Conservation (phyloP, 2,888 invertebrate genomes). For the Aphidius colemani region DNA sequence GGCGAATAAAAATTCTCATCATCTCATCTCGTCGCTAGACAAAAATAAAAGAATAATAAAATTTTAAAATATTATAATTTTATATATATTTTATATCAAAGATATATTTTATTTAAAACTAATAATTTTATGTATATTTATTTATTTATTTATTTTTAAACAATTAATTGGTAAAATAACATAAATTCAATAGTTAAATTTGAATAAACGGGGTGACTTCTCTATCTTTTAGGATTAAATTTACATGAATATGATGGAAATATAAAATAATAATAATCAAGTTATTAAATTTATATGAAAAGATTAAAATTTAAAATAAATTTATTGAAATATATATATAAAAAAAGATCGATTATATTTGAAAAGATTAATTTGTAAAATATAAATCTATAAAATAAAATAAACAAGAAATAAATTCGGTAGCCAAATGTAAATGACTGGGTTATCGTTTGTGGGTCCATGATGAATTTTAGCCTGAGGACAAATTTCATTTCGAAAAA, state of each 20-base stretch:
- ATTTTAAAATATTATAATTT: not conserved
- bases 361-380: too few relatives aligned
- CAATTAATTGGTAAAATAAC: not conserved
- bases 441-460: slow-evolving; percentile 14
- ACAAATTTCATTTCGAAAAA: not conserved
- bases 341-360: too few relatives aligned
- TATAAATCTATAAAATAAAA: not conserved
- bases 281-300: too few relatives aligned
- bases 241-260: too few relatives aligned
- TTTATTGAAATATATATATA: not conserved
- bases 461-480: not conserved
- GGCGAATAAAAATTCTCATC: slow-evolving; percentile 9
- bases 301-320: not conserved
- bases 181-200: not conserved
- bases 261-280: too few relatives aligned
- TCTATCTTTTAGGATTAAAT: too few relatives aligned
- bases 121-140: too few relatives aligned
- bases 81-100: too few relatives aligned
- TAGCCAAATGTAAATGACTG: slow-evolving; percentile 22
- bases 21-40: slow-evolving; percentile 24
- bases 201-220: too few relatives aligned
- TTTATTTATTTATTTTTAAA: not conserved
- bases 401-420: slow-evolving; percentile 13
- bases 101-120: not conserved
- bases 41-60: slow-evolving; percentile 19